Base-by-base conservation (phyloP, 2,888 invertebrate species). In the Protonemura montana region DNA sequence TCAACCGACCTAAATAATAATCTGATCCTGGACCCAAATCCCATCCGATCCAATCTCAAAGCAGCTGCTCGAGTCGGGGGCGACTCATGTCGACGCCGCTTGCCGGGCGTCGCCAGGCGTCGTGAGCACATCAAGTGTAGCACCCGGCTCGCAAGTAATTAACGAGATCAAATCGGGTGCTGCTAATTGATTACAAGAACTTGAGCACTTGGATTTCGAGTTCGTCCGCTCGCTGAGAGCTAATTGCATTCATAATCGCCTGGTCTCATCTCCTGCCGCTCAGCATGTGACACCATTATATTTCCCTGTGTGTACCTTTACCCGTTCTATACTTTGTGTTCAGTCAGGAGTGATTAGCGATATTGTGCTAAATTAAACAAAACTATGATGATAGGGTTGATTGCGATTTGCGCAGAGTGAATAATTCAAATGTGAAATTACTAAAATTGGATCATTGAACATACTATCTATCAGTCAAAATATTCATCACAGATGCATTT, bases 241-340 rank as follows among this genome's bases (percentile, higher is more conserved):
- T 59, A 59, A 59, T 59, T 59, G 59, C 59, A 13, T 59, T 59
- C 59, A 59, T 59, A 59, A 59, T 59, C n/a, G n/a, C n/a, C n/a
- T 21, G 59, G 59, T 10, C 1, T 21, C 1, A 10, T 16, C 59
- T 59, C 21, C 16, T 59, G 59, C 13, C 59, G 16, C n/a, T n/a
- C n/a, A 59, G 59, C 35, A 35, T 59, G 6, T 13, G 6, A 59
- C 59, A 21, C 59, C 59, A 59, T 59, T 13, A 3, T 3, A 3
- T 1, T 13, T 13, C 59, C 59, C 21, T 21, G 3, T 13, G 21
- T 21, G 16, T 13, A 7, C 3, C 59, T 35, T 35, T 35, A 10
- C 35, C n/a, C 59, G 59, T 16, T 21, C 59, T 10, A 3, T 59
- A 13, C 13, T 59, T 59, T 59, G 1, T 59, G 59, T 59, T 59